Evolutionary conservation across 2,113 vertebrate species (phyloP).

Genomic region (Etheostoma cragini): DNA sequence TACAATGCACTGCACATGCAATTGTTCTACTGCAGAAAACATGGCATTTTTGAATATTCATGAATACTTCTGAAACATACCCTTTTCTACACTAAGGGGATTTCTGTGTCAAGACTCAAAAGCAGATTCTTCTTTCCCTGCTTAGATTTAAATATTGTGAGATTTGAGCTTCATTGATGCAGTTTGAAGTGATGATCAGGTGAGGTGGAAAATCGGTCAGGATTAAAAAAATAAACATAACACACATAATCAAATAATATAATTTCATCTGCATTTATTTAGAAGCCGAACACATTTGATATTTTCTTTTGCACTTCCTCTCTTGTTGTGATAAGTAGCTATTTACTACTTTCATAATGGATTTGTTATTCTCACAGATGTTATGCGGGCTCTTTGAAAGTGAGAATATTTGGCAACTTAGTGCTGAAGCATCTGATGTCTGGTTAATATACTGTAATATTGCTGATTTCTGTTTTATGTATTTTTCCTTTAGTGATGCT

Average conservation of each 20-base stretch:
- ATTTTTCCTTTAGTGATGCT: slow-evolving; percentile 14
- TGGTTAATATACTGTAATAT: neutral
- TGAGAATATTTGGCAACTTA: neutral
- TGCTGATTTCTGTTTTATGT: neutral
- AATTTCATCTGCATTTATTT: slow-evolving; percentile 25
- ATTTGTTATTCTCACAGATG: slow-evolving; percentile 24
- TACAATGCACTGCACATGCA: neutral
- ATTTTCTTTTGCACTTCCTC: slow-evolving; percentile 8
- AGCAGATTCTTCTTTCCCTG: neutral
- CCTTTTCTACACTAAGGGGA: neutral
- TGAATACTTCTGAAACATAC: neutral
- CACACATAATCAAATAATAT: neutral
- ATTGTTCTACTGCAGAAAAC: slow-evolving; percentile 21
- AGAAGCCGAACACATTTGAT: slow-evolving; percentile 20
- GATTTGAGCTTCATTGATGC: neutral
- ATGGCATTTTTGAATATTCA: neutral
- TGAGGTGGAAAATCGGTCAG: slow-evolving; percentile 20
- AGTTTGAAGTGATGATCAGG: slow-evolving; percentile 22
- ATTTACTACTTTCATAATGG: slow-evolving; percentile 10
- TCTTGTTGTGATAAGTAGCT: slow-evolving; percentile 19
- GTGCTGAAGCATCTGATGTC: neutral
- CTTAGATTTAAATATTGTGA: slow-evolving; percentile 10
- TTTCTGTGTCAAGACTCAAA: neutral
- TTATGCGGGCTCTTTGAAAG: neutral
- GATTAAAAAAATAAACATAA: slow-evolving; percentile 7